Evolutionary conservation across 1,140 invertebrate genomes (phyloP).

Genomic region (Polypedilum vanderplanki): DNA sequence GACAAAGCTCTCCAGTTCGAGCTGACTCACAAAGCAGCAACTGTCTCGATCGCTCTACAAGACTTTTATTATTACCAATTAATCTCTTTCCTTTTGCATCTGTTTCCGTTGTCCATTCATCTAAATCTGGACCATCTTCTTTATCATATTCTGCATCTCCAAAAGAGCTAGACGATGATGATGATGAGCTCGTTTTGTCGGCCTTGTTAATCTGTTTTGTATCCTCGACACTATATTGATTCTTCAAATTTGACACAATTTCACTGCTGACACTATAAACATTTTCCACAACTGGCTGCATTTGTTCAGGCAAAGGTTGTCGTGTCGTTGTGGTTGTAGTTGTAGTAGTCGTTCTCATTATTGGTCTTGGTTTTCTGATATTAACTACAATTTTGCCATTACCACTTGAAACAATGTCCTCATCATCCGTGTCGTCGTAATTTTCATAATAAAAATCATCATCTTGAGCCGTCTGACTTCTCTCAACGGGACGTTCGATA

Average conservation of each 20-base stretch:
- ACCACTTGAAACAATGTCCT: slow-evolving; percentile 11
- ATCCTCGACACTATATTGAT: slow-evolving; percentile 15
- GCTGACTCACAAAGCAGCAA: slow-evolving; percentile 33
- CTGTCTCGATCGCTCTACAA: slow-evolving; percentile 33
- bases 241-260: slow-evolving; percentile 25
- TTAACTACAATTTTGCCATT: slow-evolving; percentile 21
- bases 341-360: not conserved
- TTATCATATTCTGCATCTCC: slow-evolving; percentile 23
- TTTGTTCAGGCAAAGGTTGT: not conserved
- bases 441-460: slow-evolving; percentile 23
- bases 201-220: slow-evolving; percentile 21
- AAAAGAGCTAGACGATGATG: not conserved
- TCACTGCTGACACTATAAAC: slow-evolving; percentile 24
- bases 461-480: not conserved
- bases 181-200: not conserved
- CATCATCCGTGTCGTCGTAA: slow-evolving; percentile 22
- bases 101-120: slow-evolving; percentile 26
- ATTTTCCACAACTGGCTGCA: not conserved
- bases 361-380: not conserved
- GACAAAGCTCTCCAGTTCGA: slow-evolving; percentile 33
- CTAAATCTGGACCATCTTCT: slow-evolving; percentile 4
- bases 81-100: slow-evolving; percentile 32
- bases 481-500: slow-evolving; percentile 15
- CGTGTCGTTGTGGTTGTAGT: not conserved
- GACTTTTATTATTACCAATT: slow-evolving; percentile 33